Conservation (phyloP, 2,113 vertebrate genomes). For the Amazona guildingii region DNA sequence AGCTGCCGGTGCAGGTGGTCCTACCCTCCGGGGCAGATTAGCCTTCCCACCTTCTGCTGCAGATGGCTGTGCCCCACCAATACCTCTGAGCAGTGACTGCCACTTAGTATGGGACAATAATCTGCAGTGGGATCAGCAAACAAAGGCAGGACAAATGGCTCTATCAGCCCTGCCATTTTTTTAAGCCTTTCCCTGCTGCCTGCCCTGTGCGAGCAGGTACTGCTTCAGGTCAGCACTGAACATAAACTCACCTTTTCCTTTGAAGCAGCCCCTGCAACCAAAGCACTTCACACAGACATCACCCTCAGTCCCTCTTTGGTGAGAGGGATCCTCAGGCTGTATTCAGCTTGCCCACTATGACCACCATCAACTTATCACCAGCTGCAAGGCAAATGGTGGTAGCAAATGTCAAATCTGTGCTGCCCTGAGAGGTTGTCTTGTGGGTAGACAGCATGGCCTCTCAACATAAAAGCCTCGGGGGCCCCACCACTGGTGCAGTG, state of each 20-base stretch:
- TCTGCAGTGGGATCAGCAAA: neutral
- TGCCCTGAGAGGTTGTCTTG: neutral
- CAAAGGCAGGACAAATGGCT: neutral
- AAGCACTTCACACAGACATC: neutral
- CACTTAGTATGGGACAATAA: rapidly evolving
- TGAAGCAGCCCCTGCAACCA: neutral
- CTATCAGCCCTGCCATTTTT: neutral
- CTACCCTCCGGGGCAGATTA: neutral
- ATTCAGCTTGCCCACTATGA: neutral
- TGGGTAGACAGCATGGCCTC: neutral
- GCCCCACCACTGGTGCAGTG: neutral
- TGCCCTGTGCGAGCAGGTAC: rapidly evolving
- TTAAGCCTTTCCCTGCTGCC: neutral
- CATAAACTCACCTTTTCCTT: neutral
- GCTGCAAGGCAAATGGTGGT: neutral
- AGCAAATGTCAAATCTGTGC: neutral
- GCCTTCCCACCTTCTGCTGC: neutral
- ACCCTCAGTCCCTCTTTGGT: neutral
- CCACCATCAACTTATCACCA: neutral
- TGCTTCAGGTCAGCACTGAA: neutral
- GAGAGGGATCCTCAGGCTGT: neutral
- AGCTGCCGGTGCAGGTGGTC: neutral
- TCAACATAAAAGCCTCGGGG: neutral
- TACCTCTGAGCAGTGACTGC: rapidly evolving
- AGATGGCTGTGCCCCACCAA: neutral